These are phyloP conservation scores for Eretmocerus hayati DNA, from an alignment of 2,888 invertebrate genomes.

Conservation along the genomic window DNA sequence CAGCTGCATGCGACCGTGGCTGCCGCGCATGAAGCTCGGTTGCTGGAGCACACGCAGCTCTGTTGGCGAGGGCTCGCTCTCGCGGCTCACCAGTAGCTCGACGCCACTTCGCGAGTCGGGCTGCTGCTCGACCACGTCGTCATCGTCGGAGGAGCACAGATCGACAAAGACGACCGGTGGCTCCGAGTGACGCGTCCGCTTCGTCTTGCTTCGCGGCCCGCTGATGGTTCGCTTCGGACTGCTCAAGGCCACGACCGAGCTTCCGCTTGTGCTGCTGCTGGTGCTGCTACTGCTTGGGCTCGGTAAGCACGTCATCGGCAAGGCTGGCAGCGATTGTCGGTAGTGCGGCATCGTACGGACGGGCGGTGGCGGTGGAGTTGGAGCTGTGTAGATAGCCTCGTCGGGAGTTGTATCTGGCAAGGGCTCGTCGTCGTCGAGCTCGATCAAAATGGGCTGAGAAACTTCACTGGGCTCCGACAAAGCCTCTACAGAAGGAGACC, in stretches of 20 bases:
- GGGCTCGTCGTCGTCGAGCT: conserved; percentile 24
- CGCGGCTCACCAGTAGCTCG: too few relatives aligned
- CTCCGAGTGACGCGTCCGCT: neutral
- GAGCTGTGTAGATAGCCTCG: neutral
- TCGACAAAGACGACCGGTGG: neutral
- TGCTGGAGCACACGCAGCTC: neutral
- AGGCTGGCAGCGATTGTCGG: neutral
- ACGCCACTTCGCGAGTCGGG: too few relatives aligned
- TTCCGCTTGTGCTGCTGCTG: neutral
- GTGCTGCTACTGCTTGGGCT: neutral
- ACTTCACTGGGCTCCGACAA: conserved; percentile 20
- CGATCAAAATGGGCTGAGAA: conserved; percentile 24
- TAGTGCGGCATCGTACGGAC: neutral
- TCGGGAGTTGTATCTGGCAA: neutral
- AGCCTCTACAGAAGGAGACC: conserved; percentile 22
- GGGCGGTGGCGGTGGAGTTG: too few relatives aligned
- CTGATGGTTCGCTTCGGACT: neutral
- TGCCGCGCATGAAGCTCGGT: neutral
- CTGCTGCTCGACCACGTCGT: neutral
- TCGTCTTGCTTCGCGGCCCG: neutral
- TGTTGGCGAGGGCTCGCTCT: neutral
- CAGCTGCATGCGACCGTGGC: neutral
- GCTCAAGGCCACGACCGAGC: neutral
- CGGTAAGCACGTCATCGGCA: neutral
- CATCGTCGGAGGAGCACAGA: neutral